Conservation (phyloP, 2,113 vertebrate genomes). For the Rattus rattus region DNA sequence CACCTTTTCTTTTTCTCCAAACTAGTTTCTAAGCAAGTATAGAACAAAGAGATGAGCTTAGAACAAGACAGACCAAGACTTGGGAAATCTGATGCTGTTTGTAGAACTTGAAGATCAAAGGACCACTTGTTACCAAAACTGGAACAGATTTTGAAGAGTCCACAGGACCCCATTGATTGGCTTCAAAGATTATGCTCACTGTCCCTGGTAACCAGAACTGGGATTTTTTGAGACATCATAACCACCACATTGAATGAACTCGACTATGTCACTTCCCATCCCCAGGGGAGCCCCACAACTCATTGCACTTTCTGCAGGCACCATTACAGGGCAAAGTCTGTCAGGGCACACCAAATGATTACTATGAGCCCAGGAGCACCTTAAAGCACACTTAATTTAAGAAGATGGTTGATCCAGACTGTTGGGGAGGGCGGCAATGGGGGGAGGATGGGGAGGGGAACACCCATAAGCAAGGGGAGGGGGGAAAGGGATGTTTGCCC, state of each 20-base stretch:
- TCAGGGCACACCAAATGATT: not conserved
- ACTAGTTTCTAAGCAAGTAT: not conserved
- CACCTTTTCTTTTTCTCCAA: not conserved
- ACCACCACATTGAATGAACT: not conserved
- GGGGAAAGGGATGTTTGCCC: no score
- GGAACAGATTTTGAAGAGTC: not conserved
- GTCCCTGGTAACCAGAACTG: not conserved
- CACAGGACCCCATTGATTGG: not conserved
- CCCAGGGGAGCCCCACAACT: not conserved
- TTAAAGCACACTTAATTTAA: conserved; percentile 25
- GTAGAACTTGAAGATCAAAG: not conserved
- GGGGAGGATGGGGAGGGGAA: no score
- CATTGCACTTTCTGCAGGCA: not conserved
- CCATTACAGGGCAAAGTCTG: not conserved
- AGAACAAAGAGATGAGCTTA: not conserved
- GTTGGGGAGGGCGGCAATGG: no score
- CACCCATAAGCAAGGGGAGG: no score
- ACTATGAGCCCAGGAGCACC: not conserved
- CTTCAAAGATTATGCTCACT: not conserved
- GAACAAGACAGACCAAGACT: not conserved
- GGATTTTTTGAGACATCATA: not conserved
- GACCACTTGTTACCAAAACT: not conserved
- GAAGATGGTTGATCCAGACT: not conserved
- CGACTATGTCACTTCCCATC: not conserved
- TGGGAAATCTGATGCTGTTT: not conserved